A percentile compares a stretch with the other conserved stretches of the same genome.
phyloP scores from a whole-genome alignment of 1,140 invertebrate species.

The Diabrotica undecimpunctata region DNA sequence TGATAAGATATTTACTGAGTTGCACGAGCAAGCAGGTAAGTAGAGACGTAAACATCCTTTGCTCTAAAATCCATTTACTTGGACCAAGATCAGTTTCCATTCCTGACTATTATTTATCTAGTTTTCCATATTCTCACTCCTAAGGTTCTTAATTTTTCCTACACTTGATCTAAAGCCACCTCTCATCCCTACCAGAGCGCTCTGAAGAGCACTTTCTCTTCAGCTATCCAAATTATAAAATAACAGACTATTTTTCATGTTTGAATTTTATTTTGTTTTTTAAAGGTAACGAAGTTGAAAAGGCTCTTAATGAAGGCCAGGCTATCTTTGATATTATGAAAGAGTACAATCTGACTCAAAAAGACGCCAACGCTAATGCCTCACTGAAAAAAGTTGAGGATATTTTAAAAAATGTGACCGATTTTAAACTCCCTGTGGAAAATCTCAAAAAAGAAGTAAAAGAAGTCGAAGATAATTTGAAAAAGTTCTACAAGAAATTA shows the following conservation, averaged over 20 bases:
- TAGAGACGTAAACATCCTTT: background rate
- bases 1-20: conserved; percentile 59
- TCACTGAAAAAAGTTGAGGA: conserved; percentile 60
- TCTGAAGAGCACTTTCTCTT: too few species aligned
- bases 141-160: too few species aligned
- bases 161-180: too few species aligned
- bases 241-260: too few species aligned
- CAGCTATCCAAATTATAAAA: too few species aligned
- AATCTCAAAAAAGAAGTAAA: conserved; percentile 54
- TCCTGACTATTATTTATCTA: too few species aligned
- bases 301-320: conserved; percentile 69
- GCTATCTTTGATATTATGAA: conserved; percentile 65
- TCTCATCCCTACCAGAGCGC: too few species aligned
- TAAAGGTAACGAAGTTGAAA: conserved; percentile 68
- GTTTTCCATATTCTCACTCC: too few species aligned
- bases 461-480: conserved; percentile 56
- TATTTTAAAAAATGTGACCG: conserved; percentile 62
- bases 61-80: background rate
- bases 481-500: conserved; percentile 62
- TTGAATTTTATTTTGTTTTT: background rate
- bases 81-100: background rate
- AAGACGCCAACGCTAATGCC: conserved; percentile 52
- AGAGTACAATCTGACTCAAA: conserved; percentile 53
- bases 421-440: conserved; percentile 65
- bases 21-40: conserved; percentile 60